These are phyloP conservation scores for Neocrepidodera transversa DNA, from an alignment of 2,888 invertebrate genomes.

Conservation along the genomic window DNA sequence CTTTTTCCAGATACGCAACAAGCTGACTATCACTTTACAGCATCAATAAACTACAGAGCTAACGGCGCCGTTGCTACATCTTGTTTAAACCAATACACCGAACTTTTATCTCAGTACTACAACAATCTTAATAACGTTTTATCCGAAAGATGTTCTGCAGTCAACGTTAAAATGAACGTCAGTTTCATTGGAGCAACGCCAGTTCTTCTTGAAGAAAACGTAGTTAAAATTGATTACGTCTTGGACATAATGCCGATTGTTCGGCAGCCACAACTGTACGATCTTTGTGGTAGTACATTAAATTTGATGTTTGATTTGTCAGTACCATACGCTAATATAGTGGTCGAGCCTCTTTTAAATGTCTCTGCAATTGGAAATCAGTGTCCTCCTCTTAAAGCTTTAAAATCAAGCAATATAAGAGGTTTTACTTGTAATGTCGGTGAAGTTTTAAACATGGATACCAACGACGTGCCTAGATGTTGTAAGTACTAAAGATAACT, in stretches of 20 bases:
- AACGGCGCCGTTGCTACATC: conserved; percentile 87
- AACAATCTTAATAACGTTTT: conserved; percentile 79
- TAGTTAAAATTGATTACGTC: conserved; percentile 89
- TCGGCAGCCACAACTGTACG: conserved; percentile 89
- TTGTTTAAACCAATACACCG: conserved; percentile 86
- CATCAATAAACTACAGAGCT: conserved; percentile 85
- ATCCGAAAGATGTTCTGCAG: conserved; percentile 91
- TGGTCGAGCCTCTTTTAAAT: conserved; percentile 87
- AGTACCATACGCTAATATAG: conserved; percentile 89
- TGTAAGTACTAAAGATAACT: conserved; percentile 72
- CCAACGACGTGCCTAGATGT: conserved; percentile 90
- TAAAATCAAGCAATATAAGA: conserved; percentile 81
- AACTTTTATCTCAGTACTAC: conserved; percentile 82
- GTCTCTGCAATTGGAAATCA: conserved; percentile 90
- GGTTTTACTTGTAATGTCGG: conserved; percentile 94
- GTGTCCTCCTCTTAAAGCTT: conserved; percentile 89
- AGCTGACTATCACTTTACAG: conserved; percentile 91
- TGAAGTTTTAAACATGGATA: conserved; percentile 93
- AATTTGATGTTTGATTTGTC: conserved; percentile 93
- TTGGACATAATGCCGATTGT: conserved; percentile 87
- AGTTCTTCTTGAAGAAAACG: conserved; percentile 82
- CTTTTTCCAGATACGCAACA: conserved; percentile 79
- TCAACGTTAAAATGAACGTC: conserved; percentile 94
- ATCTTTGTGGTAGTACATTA: conserved; percentile 92
- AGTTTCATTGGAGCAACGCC: conserved; percentile 85